A percentile compares a stretch with the other conserved stretches of the same genome.
phyloP scores from a whole-genome alignment of 2,113 vertebrate species.

The Anarrhichthys ocellatus region DNA sequence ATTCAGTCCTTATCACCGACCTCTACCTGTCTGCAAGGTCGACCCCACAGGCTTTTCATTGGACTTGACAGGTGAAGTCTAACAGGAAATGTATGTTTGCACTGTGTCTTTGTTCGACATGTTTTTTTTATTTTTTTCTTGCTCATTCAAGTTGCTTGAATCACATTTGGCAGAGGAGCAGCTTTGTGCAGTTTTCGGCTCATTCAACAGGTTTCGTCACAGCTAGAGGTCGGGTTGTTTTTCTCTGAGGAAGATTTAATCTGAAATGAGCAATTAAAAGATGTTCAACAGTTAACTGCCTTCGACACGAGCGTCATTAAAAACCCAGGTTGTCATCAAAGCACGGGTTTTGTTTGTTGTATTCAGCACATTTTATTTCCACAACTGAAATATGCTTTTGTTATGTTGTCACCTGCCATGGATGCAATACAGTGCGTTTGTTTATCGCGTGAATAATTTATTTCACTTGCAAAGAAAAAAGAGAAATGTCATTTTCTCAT shows the following conservation, averaged over 20 bases:
- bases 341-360: neutral
- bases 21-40: conserved; percentile 12
- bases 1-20: neutral
- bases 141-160: neutral
- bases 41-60: neutral
- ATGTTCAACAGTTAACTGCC: neutral
- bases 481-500: neutral
- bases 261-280: neutral
- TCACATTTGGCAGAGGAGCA: conserved; percentile 11
- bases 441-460: neutral
- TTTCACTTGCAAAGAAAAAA: neutral
- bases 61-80: conserved; percentile 12
- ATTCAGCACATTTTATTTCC: neutral
- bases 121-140: neutral
- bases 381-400: neutral
- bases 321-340: neutral
- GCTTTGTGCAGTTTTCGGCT: neutral
- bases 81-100: conserved; percentile 36
- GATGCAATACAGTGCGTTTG: neutral
- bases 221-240: neutral
- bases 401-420: neutral
- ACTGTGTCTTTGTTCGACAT: neutral
- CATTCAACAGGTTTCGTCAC: neutral
- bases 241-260: neutral
- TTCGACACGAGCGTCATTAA: neutral